These are phyloP conservation scores for Meriones unguiculatus DNA, from an alignment of 2,113 vertebrate species.

Conservation along the genomic window DNA sequence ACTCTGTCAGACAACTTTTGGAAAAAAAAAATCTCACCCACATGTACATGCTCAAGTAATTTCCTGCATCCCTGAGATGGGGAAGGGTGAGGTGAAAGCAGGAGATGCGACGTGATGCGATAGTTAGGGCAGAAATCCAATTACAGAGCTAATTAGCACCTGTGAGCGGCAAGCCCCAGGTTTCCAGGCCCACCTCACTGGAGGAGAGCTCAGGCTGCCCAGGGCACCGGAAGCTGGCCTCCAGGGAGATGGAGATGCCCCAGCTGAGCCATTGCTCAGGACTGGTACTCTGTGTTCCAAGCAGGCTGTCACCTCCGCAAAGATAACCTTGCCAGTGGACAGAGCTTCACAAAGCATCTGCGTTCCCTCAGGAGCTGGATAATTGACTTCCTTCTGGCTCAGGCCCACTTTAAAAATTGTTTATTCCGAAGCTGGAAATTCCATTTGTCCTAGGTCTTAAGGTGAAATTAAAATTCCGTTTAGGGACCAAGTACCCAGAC, in stretches of 20 bases:
- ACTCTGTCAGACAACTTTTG: background rate
- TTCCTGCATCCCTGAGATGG: background rate
- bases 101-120: slow-evolving; percentile 53
- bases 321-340: slow-evolving; percentile 56
- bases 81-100: background rate
- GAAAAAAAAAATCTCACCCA: background rate
- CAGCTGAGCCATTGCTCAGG: background rate
- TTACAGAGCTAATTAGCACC: slow-evolving; percentile 86
- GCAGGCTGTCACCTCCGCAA: slow-evolving; percentile 36
- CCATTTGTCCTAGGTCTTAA: slow-evolving; percentile 70
- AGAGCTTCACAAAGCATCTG: slow-evolving; percentile 66
- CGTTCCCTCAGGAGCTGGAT: slow-evolving; percentile 55
- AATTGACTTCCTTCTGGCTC: slow-evolving; percentile 67
- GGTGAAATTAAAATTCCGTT: slow-evolving; percentile 73
- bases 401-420: slow-evolving; percentile 67
- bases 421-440: slow-evolving; percentile 68
- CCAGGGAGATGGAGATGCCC: slow-evolving; percentile 31
- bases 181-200: slow-evolving; percentile 65
- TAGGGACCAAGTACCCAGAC: slow-evolving; percentile 41
- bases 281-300: slow-evolving; percentile 22
- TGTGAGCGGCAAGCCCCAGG: slow-evolving; percentile 70
- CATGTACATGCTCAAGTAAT: accelerated
- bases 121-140: slow-evolving; percentile 82
- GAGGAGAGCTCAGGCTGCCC: slow-evolving; percentile 71
- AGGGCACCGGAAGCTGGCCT: slow-evolving; percentile 56